These are phyloP conservation scores for Conopomorpha cramerella DNA, from an alignment of 1,140 invertebrate species.

Conservation along the genomic window DNA sequence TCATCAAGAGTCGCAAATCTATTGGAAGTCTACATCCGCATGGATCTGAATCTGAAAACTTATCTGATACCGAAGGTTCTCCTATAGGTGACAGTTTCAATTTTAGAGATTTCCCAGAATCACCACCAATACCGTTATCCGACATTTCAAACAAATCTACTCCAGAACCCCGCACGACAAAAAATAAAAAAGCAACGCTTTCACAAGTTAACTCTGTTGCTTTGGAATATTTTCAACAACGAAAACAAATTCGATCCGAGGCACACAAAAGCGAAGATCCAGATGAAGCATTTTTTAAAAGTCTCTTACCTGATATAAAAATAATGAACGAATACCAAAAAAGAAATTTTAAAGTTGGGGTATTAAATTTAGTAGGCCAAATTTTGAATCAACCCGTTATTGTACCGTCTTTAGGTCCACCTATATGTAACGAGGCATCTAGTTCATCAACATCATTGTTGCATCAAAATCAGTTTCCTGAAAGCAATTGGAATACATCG, in stretches of 20 bases:
- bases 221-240: not conserved
- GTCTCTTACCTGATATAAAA: not conserved
- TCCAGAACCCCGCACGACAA: not conserved
- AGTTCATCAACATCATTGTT: no score
- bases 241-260: not conserved
- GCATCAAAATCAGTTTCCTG: no score
- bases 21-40: not conserved
- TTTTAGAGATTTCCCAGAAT: not conserved
- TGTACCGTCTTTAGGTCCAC: not conserved
- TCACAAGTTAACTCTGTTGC: not conserved
- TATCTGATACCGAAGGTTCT: not conserved
- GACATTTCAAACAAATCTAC: not conserved
- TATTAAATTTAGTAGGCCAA: not conserved
- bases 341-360: not conserved
- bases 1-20: not conserved
- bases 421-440: no score
- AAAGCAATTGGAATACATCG: no score
- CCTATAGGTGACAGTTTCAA: not conserved
- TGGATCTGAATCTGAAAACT: not conserved
- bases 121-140: not conserved
- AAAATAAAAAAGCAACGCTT: not conserved
- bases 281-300: not conserved
- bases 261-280: not conserved
- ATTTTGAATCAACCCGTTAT: not conserved
- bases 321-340: not conserved